Conservation (phyloP, 2,888 invertebrate genomes). For the Noctua pronuba region DNA sequence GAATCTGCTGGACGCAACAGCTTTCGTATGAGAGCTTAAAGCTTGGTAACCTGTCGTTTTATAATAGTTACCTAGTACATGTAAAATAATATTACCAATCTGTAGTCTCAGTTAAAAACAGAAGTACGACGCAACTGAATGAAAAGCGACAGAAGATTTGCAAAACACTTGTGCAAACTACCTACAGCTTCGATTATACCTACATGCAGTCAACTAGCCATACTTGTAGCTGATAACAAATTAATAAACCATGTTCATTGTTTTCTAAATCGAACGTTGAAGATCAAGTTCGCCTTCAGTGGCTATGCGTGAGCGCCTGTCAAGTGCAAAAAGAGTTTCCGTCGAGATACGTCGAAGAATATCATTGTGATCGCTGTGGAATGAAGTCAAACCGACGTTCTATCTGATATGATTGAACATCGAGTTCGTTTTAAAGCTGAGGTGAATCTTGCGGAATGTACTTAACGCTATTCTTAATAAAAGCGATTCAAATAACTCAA, state of each 20-base stretch:
- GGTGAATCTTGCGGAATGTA: conserved; percentile 7
- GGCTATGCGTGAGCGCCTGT: conserved; percentile 53
- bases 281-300: conserved; percentile 45
- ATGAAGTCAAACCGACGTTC: conserved; percentile 35
- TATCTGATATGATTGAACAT: conserved; percentile 48
- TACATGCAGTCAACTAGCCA: neutral
- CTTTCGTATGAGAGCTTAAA: neutral
- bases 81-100: neutral
- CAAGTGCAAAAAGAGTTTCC: conserved; percentile 48
- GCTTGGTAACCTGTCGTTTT: neutral
- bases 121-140: neutral
- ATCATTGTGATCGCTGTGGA: conserved; percentile 46
- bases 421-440: neutral
- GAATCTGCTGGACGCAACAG: neutral
- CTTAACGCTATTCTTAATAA: neutral
- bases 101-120: neutral
- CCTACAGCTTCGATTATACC: neutral
- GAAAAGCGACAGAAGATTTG: conserved; percentile 1
- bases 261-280: conserved; percentile 15
- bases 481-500: neutral
- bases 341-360: conserved; percentile 36
- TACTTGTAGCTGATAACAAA: conserved; percentile 7
- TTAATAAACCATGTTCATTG: conserved; percentile 5
- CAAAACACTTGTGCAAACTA: neutral
- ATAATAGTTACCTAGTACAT: neutral